Percentiles rank a stretch among this genome's conserved stretches.
These are phyloP conservation scores for Cavia aperea DNA, from an alignment of 2,113 vertebrate genomes.

Conservation along the genomic window DNA sequence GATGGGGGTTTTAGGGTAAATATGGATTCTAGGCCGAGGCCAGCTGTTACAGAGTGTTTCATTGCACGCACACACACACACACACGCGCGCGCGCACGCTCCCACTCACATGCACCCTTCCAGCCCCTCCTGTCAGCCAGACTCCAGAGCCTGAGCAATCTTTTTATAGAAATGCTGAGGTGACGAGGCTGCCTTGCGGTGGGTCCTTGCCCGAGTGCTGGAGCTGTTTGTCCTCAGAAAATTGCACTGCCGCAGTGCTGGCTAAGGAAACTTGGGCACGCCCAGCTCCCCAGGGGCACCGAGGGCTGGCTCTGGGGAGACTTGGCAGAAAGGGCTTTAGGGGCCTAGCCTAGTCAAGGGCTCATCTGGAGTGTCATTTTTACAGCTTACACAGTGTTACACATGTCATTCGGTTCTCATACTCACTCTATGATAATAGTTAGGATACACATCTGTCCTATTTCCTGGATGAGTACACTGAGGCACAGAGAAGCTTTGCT, in stretches of 20 bases:
- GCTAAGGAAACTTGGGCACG: background rate
- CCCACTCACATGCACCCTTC: background rate
- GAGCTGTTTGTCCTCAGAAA: conserved; percentile 52
- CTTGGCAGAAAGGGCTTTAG: background rate
- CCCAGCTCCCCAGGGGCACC: background rate
- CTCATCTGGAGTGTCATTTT: background rate
- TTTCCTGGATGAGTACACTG: conserved; percentile 39
- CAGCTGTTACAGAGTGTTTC: conserved; percentile 57
- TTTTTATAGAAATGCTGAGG: conserved; percentile 69
- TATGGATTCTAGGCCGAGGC: conserved; percentile 32
- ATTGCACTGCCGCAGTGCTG: background rate
- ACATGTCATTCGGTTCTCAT: background rate
- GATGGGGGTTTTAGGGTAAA: conserved; percentile 46
- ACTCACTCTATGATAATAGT: background rate
- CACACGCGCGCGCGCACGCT: background rate
- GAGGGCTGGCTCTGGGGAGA: background rate
- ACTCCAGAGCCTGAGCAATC: conserved; percentile 49
- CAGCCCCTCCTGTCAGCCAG: conserved; percentile 48
- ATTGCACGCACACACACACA: background rate
- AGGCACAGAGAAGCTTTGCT: background rate
- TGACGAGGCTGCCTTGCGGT: conserved; percentile 47
- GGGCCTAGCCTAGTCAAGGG: background rate
- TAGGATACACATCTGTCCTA: background rate
- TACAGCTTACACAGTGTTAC: background rate
- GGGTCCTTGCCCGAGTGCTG: conserved; percentile 21